A percentile compares a stretch with the other conserved stretches of the same genome.
These are phyloP conservation scores for Austrofundulus limnaeus DNA, from an alignment of 2,113 vertebrate species.

Conservation along the genomic window DNA sequence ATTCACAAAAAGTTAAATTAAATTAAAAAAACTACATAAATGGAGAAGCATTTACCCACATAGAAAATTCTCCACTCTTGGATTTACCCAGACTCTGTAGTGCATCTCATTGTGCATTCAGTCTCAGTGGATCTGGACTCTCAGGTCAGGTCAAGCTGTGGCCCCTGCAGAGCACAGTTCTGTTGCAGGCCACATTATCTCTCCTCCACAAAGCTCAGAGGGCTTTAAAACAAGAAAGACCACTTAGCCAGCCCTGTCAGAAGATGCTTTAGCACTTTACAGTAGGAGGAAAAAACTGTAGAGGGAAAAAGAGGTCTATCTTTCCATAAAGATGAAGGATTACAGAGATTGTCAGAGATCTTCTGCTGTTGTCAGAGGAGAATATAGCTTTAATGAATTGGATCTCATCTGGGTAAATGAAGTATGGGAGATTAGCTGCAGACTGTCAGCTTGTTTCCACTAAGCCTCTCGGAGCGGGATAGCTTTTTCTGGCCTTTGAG, in stretches of 20 bases:
- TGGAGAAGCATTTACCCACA: neutral
- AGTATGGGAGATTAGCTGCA: constrained; percentile 64
- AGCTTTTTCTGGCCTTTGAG: constrained; percentile 42
- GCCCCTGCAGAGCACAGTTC: constrained; percentile 50
- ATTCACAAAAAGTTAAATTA: neutral
- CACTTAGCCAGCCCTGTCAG: constrained; percentile 62
- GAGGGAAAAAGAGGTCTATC: neutral
- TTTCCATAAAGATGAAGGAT: constrained; percentile 65
- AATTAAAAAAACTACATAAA: too few species aligned
- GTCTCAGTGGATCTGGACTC: constrained; percentile 17
- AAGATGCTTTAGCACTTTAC: constrained; percentile 40
- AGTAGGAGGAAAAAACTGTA: constrained; percentile 14
- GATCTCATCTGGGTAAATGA: constrained; percentile 58
- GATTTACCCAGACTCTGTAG: neutral
- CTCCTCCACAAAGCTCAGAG: constrained; percentile 40
- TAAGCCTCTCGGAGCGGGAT: constrained; percentile 48
- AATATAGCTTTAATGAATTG: constrained; percentile 57
- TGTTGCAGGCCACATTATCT: constrained; percentile 59
- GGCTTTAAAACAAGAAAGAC: constrained; percentile 48
- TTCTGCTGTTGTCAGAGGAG: constrained; percentile 54
- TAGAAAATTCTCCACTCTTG: neutral
- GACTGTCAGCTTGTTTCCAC: constrained; percentile 60
- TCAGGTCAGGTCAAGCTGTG: constrained; percentile 54
- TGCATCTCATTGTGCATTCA: constrained; percentile 40
- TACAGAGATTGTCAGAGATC: constrained; percentile 61